Percentiles rank a stretch among this genome's conserved stretches.
phyloP scores from a whole-genome alignment of 1,140 invertebrate genomes.

The Megalonaias nervosa region DNA sequence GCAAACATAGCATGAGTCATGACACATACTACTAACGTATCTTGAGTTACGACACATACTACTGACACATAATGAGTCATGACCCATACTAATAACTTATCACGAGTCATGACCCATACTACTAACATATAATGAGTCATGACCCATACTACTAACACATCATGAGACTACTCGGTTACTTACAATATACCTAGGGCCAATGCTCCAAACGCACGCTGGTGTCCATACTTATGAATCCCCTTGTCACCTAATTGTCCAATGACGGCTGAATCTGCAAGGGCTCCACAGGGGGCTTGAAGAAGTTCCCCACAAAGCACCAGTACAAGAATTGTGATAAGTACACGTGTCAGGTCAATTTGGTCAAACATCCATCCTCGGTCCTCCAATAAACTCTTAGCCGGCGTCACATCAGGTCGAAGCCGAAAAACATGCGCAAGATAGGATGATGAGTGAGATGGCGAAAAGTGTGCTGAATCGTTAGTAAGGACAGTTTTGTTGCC shows the following conservation, averaged over 20 bases:
- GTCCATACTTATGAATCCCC: constrained; percentile 32
- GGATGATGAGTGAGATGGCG: constrained; percentile 1
- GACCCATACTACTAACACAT: too few relatives aligned
- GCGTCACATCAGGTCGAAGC: constrained; percentile 3
- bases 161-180: background rate
- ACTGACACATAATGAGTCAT: too few relatives aligned
- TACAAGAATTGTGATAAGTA: constrained; percentile 14
- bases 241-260: constrained; percentile 20
- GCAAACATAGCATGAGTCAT: too few relatives aligned
- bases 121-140: too few relatives aligned
- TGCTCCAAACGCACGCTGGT: constrained; percentile 32
- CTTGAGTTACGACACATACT: too few relatives aligned
- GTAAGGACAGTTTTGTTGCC: background rate
- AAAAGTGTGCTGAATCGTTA: constrained; percentile 3
- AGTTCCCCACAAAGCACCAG: constrained; percentile 31
- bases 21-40: too few relatives aligned
- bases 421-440: background rate
- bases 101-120: too few relatives aligned
- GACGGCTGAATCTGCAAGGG: constrained; percentile 30
- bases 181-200: constrained; percentile 26
- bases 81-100: too few relatives aligned
- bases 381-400: constrained; percentile 28
- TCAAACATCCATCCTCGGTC: constrained; percentile 33
- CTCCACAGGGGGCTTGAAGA: constrained; percentile 28
- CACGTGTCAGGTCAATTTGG: background rate